Evolutionary conservation across 2,113 vertebrate species (phyloP).

Genomic region (Spizaetus ornatus): DNA sequence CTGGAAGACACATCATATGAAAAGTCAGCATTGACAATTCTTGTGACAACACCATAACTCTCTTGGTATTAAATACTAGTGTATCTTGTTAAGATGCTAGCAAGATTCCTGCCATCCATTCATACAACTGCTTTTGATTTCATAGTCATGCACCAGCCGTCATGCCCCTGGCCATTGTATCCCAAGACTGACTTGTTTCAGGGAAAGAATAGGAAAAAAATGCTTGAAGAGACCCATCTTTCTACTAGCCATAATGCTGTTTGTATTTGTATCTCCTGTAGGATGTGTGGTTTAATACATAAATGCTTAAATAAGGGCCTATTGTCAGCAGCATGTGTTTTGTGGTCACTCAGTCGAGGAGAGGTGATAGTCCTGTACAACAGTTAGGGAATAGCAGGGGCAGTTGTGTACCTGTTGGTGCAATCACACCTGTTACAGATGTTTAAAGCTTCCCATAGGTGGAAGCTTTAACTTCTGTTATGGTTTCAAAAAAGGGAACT

Average conservation of each 20-base stretch:
- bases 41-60: neutral
- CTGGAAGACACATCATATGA: neutral
- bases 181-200: neutral
- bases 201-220: neutral
- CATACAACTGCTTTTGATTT: neutral
- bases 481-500: neutral
- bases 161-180: neutral
- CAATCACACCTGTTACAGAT: neutral
- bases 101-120: neutral
- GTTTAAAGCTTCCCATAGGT: neutral
- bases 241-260: neutral
- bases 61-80: neutral
- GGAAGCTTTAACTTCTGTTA: neutral
- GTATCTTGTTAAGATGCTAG: neutral
- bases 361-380: neutral
- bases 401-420: neutral
- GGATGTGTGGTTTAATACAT: neutral
- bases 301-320: neutral
- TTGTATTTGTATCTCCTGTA: neutral
- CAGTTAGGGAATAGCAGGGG: neutral
- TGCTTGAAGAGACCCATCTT: neutral
- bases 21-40: neutral
- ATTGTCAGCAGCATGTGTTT: neutral
- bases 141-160: neutral
- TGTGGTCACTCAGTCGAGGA: neutral